Base-by-base conservation (phyloP, 2,797 vertebrate genomes). In the Poecilia gillii region DNA sequence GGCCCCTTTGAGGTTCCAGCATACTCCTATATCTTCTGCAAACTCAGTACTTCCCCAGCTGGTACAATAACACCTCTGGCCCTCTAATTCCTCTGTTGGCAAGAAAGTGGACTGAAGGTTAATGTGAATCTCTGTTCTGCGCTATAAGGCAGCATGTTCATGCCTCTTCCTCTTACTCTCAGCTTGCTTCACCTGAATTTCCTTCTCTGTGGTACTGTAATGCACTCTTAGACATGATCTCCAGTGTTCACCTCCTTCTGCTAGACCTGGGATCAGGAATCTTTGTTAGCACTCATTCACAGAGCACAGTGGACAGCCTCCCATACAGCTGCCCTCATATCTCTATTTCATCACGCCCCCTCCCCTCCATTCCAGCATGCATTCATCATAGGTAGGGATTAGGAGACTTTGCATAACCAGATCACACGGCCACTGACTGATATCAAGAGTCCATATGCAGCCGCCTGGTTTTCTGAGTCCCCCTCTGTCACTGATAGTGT, bases 381-480 rank as follows among this genome's bases (percentile, higher is more conserved):
- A 97, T 97, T 97, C 97, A 97, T 96, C 97, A 96, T 98, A 97
- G 97, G 97, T 97, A 96, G 97, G 98, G 98, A 98, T 99, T 98
- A 95, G 97, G 92, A 96, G 98, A 97, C 96, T 99, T 98, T 98
- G 97, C 98, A 98, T 99, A 99, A 99, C 98, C 98, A 98, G 97
- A 99, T 99, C 97, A 99, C 97, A 98, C 97, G 97, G 97, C 97
- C 98, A 99, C 97, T 99, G 98, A 98, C 97, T 98, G 98, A 98
- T 98, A 99, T 99, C 97, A 98, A 98, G 98, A 96, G 97, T 96
- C 97, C 97, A 99, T 99, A 99, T 98, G 98, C 97, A 98, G 96
- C 97, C 96, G 96, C 96, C 97, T 98, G 97, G 97, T 98, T 98
- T 97, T 98, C 96, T 96, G 96, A 96, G 96, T 96, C 96, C 92